Base-by-base conservation (phyloP, 2,797 vertebrate genomes). In the Champsocephalus esox region DNA sequence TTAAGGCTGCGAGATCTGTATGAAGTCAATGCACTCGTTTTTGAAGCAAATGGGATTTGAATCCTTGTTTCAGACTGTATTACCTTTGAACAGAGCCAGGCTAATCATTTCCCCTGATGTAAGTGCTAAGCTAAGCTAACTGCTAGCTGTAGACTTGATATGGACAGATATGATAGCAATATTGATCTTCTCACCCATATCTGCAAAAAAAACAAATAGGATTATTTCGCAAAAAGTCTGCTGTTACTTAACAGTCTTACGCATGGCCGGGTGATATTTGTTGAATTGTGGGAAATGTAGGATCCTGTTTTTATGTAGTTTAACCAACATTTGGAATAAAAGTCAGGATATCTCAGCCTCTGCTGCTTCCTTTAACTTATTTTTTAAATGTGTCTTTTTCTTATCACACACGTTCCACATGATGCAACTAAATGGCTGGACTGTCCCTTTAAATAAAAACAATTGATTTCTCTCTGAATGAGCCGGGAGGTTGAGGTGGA, bases 401-500 rank as follows among this genome's bases (percentile, higher is more conserved):
- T 41, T 65, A 43, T 56, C 48, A 44, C 11, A 9, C 49, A 51
- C n/a, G 12, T 46, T 5, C 4, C 5, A 57, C 48, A 5, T 16
- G 45, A 34, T 52, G 12, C 21, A 57, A 38, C 3, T 32, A 17
- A 66, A 62, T 43, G 43, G 9, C 32, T 57, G 43, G 14, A 62
- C 56, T 50, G 8, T 14, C 19, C 32, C 17, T 63, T 70, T 32
- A 41, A 70, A 57, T 38, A 38, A 38, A 38, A 38, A 28, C 21
- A 73, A 2, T 49, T 17, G 17, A 17, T n/a, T 9, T 24, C 10
- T 55, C 11, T 63, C 17, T 44, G 7, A 57, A 19, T 69, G 62
- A 70, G 71, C 16, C 38, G 50, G 44, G 41, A 61, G 70, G 62
- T 52, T 14, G 68, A 60, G 64, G 45, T 72, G 13, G 45, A 44